These are phyloP conservation scores for Ctenodactylus gundi DNA, from an alignment of 2,113 vertebrate species.

Conservation along the genomic window DNA sequence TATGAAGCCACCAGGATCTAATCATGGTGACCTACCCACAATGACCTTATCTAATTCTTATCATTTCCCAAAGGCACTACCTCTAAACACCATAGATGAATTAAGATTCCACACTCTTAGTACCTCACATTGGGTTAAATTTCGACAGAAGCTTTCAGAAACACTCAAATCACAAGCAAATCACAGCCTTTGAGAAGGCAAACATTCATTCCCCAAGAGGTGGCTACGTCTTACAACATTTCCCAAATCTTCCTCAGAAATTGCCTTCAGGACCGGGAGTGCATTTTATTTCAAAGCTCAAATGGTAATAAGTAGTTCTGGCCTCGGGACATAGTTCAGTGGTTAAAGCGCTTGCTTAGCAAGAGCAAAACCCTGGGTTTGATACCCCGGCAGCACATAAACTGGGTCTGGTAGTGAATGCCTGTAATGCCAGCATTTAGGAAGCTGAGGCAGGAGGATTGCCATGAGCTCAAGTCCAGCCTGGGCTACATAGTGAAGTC, in stretches of 20 bases:
- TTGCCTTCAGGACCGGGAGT: background rate
- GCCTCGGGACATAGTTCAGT: too few species aligned
- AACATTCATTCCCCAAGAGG: background rate
- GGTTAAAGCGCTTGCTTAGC: too few species aligned
- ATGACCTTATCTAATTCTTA: background rate
- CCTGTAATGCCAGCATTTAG: too few species aligned
- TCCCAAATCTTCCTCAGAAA: background rate
- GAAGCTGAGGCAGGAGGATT: too few species aligned
- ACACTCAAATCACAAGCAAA: background rate
- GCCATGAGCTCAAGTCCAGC: too few species aligned
- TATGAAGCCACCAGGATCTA: background rate
- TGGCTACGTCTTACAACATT: background rate
- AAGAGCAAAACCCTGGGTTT: too few species aligned
- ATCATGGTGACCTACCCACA: too few species aligned
- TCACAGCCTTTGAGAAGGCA: background rate
- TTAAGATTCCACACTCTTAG: background rate
- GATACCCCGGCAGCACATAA: too few species aligned
- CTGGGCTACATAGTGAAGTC: too few species aligned
- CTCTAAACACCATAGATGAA: background rate
- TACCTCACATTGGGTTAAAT: background rate
- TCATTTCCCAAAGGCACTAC: background rate
- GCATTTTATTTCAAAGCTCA: background rate
- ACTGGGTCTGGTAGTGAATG: too few species aligned
- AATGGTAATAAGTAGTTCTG: background rate
- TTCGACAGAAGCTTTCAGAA: background rate